Conservation (phyloP, 2,888 invertebrate genomes). For the Epistrophe grossulariae region DNA sequence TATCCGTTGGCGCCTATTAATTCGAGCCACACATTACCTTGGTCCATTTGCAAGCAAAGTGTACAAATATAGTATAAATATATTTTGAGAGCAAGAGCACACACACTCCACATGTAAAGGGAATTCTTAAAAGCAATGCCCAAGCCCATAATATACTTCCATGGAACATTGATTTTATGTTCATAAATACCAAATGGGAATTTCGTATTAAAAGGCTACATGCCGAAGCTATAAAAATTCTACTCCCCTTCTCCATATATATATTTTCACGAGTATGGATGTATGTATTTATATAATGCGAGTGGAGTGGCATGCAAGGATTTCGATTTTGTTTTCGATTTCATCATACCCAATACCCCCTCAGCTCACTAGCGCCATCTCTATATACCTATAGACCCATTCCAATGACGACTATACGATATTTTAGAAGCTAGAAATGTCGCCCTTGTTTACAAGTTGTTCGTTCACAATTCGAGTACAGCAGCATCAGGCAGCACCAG, state of each 20-base stretch:
- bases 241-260: not conserved
- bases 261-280: too few species aligned
- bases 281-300: too few species aligned
- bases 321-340: conserved; percentile 68
- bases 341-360: conserved; percentile 4
- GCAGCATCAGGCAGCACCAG: not conserved
- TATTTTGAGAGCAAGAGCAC: not conserved
- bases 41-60: conserved; percentile 65
- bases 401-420: not conserved
- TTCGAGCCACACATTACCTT: conserved; percentile 60
- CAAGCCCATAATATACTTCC: conserved; percentile 71
- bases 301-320: conserved; percentile 67
- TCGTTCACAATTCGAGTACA: conserved; percentile 59
- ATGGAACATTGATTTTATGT: conserved; percentile 76
- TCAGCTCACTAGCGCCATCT: not conserved
- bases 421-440: conserved; percentile 54
- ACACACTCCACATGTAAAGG: conserved; percentile 32
- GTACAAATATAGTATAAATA: not conserved
- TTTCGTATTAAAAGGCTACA: conserved; percentile 73
- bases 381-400: not conserved
- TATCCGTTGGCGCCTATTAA: conserved; percentile 72
- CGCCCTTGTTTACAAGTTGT: conserved; percentile 72
- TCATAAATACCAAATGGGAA: conserved; percentile 74
- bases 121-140: conserved; percentile 72
- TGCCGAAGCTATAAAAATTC: conserved; percentile 73